Conservation (phyloP, 1,140 invertebrate species). For the Drosophila erecta region DNA sequence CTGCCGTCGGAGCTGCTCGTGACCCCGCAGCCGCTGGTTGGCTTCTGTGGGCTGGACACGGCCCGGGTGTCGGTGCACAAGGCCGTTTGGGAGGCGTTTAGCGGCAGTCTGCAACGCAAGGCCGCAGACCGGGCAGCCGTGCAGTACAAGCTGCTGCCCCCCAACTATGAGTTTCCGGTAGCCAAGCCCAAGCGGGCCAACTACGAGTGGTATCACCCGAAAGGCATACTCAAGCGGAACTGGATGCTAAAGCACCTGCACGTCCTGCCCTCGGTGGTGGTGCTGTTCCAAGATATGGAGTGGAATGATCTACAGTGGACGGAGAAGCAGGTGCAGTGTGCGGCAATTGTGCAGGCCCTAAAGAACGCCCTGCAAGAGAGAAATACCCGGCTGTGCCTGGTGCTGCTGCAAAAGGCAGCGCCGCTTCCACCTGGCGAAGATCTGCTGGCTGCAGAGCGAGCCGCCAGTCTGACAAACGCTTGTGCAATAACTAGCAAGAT, state of each 20-base stretch:
- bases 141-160: constrained; percentile 92
- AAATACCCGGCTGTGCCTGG: constrained; percentile 93
- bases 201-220: constrained; percentile 98
- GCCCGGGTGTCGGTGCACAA: constrained; percentile 94
- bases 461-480: constrained; percentile 93
- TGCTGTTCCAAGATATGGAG: constrained; percentile 98
- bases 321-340: constrained; percentile 97
- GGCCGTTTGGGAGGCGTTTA: constrained; percentile 96
- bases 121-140: constrained; percentile 88
- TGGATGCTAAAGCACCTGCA: constrained; percentile 98
- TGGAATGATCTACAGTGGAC: constrained; percentile 98
- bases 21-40: constrained; percentile 93
- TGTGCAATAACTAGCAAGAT: constrained; percentile 97
- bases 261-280: constrained; percentile 95
- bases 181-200: constrained; percentile 95
- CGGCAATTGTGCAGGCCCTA: constrained; percentile 94
- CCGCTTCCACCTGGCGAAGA: constrained; percentile 93
- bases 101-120: constrained; percentile 86
- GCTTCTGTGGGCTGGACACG: constrained; percentile 93
- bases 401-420: constrained; percentile 94
- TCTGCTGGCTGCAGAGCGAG: constrained; percentile 93
- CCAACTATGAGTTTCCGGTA: constrained; percentile 94
- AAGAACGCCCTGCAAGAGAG: constrained; percentile 88
- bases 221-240: constrained; percentile 97
- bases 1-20: constrained; percentile 91